Evolutionary conservation across 2,797 vertebrate species (phyloP), one percentile per base, ranked within the genome.

Genomic region (Trematomus bernacchii): DNA sequence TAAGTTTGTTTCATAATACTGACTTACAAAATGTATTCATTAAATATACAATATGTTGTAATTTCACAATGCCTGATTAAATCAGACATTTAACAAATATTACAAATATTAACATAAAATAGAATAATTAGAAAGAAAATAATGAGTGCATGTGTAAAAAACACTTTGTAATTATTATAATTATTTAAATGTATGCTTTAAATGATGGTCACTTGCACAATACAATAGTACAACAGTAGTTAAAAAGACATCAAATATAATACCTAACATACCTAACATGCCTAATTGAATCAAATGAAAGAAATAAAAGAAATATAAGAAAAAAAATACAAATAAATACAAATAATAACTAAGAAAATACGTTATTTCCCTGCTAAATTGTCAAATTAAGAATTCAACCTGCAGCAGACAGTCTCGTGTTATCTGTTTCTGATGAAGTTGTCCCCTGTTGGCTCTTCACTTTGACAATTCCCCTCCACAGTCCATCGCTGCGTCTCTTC

Each of bases 361-460:
- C 4, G 13, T 11, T 6, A 9, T 12, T 50, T 7, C 15, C 4
- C 33, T 5, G n/a, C 3, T 60, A 12, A 48, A 42, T 9, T 37
- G 19, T n/a, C 14, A 64, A 43, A 66, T 37, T 3, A 48, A 64
- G 37, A 23, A 47, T n/a, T 33, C 21, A 19, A 7, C 66, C 15
- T 2, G n/a, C 2, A 23, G 44, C 37, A n/a, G 57, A 27, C 50
- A 18, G 21, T 16, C 53, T 61, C 40, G 4, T 53, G 2, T 68
- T 55, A 64, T 74, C 8, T 23, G 53, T 50, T 47, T 37, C 52
- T 50, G 16, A 16, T 11, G 18, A 6, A 11, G 19, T 14, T 71
- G 12, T 47, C 44, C 80, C 55, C 74, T 43, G 67, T 76, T 64
- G 77, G 71, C 57, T 37, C 74, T 51, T 78, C 60, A 72, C 57